Evolutionary conservation across 1,140 invertebrate genomes (phyloP).

Genomic region (Drosophila repletoides): DNA sequence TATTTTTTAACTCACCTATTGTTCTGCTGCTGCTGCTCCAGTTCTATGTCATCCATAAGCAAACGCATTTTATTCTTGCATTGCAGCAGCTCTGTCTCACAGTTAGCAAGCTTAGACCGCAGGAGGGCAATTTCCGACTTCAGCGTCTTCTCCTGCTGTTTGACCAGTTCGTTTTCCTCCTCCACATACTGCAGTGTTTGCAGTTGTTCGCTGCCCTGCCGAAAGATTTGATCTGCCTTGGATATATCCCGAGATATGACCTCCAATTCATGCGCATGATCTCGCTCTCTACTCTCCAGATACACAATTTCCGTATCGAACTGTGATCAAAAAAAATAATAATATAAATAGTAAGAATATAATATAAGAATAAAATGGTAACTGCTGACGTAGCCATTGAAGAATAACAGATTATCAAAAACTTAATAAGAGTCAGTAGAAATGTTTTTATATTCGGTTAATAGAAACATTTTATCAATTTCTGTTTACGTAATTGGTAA

Average conservation of each 20-base stretch:
- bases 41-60: conserved; percentile 86
- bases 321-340: conserved; percentile 83
- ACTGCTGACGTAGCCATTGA: too few relatives aligned
- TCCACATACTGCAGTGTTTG: conserved; percentile 91
- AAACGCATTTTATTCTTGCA: conserved; percentile 94
- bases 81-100: conserved; percentile 93
- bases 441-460: too few relatives aligned
- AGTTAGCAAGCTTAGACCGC: conserved; percentile 92
- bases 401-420: too few relatives aligned
- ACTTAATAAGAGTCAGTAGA: too few relatives aligned
- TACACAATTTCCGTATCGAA: conserved; percentile 94
- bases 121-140: conserved; percentile 92
- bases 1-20: conserved; percentile 53
- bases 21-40: conserved; percentile 81
- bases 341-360: background rate
- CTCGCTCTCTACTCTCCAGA: conserved; percentile 93
- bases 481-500: too few relatives aligned
- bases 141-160: conserved; percentile 92
- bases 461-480: too few relatives aligned
- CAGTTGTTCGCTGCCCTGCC: conserved; percentile 90
- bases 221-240: conserved; percentile 88
- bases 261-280: conserved; percentile 92
- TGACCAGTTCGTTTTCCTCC: conserved; percentile 93
- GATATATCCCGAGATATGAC: conserved; percentile 91
- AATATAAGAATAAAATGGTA: too few relatives aligned